Conservation (phyloP, 2,888 invertebrate species). For the Rhagium mordax region DNA sequence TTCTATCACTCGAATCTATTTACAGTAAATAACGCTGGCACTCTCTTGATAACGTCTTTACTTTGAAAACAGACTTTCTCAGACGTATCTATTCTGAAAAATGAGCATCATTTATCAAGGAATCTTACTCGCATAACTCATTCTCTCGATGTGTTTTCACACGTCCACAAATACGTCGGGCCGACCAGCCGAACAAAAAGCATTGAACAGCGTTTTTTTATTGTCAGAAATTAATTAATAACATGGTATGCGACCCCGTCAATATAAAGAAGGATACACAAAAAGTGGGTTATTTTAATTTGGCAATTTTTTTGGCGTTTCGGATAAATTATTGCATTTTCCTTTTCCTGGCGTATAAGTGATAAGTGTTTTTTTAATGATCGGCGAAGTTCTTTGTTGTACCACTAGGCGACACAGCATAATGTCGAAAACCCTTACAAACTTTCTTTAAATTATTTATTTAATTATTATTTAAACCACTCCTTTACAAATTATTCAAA, state of each 20-base stretch:
- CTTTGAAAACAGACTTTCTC: constrained; percentile 15
- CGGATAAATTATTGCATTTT: neutral
- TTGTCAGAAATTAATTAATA: constrained; percentile 16
- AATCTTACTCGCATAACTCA: constrained; percentile 38
- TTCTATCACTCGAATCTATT: constrained; percentile 22
- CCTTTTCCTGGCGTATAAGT: neutral
- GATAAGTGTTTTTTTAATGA: neutral
- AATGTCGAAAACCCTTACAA: too few species aligned
- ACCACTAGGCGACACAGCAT: neutral
- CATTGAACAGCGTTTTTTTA: constrained; percentile 1
- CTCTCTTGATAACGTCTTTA: constrained; percentile 24
- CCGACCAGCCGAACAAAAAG: neutral
- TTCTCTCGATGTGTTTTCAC: constrained; percentile 31
- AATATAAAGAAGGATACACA: neutral
- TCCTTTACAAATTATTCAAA: too few species aligned
- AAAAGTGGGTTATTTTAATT: constrained; percentile 11
- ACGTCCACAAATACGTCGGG: constrained; percentile 30
- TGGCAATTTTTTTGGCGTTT: constrained; percentile 1
- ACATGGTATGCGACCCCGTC: neutral
- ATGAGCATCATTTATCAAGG: constrained; percentile 40
- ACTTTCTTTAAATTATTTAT: too few species aligned
- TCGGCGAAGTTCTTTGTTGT: neutral
- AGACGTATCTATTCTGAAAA: constrained; percentile 35
- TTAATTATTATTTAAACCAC: too few species aligned
- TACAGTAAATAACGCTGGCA: constrained; percentile 22